Percentiles rank a stretch among this genome's conserved stretches.
These are phyloP conservation scores for Archilochus colubris DNA, from an alignment of 2,113 vertebrate species.

Conservation along the genomic window DNA sequence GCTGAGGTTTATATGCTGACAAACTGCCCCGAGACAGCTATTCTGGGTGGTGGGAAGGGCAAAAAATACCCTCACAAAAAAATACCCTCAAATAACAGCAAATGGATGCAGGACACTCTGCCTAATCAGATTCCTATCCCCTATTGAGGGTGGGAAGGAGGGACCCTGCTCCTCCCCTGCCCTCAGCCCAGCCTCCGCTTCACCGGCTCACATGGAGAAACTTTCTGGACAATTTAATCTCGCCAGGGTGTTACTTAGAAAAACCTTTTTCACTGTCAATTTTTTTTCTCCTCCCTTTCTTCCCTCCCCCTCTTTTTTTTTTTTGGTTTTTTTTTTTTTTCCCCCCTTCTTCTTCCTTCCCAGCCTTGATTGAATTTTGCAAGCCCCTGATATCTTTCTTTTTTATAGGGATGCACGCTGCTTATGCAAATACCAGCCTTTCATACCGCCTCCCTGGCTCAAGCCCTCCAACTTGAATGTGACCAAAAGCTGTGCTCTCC, in stretches of 20 bases:
- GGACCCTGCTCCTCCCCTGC: slow-evolving; percentile 46
- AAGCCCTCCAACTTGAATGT: slow-evolving; percentile 82
- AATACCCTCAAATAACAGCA: not conserved
- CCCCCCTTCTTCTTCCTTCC: slow-evolving; percentile 65
- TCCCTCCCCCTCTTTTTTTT: slow-evolving; percentile 5
- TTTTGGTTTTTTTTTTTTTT: slow-evolving; percentile 33
- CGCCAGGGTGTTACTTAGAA: slow-evolving; percentile 80
- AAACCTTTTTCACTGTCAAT: slow-evolving; percentile 69
- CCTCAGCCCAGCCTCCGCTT: slow-evolving; percentile 80
- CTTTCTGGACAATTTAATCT: slow-evolving; percentile 88
- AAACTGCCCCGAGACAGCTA: not conserved
- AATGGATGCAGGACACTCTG: slow-evolving; percentile 60
- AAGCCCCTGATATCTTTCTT: slow-evolving; percentile 81
- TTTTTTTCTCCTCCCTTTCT: not conserved
- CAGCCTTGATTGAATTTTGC: slow-evolving; percentile 65
- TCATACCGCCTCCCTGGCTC: slow-evolving; percentile 79
- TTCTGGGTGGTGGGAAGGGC: not conserved
- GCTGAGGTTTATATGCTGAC: not conserved
- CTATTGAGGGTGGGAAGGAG: slow-evolving; percentile 63
- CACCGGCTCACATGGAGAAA: slow-evolving; percentile 79
- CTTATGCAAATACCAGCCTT: slow-evolving; percentile 89
- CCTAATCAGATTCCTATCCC: slow-evolving; percentile 69
- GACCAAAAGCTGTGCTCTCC: slow-evolving; percentile 74
- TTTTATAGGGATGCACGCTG: slow-evolving; percentile 81
- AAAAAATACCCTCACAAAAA: not conserved